Percentiles rank a stretch among this genome's conserved stretches.
Conservation (phyloP, 35 echinoderm and acorn worm species). For the Apostichopus parvimensis region DNA sequence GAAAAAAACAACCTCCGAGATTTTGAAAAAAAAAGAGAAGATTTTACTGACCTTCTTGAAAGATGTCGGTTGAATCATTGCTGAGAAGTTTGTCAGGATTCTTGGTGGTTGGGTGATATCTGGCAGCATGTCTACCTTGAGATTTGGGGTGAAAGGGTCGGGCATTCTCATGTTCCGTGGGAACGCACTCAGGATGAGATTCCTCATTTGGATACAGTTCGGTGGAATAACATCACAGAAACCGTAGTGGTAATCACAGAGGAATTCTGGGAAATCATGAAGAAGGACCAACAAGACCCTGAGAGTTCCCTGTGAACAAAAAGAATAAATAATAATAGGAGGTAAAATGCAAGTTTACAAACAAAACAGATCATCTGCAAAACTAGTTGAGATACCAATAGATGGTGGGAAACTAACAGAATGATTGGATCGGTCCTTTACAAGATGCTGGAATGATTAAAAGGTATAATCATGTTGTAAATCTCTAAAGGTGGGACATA, state of each 20-base stretch:
- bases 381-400: no score
- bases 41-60: conserved; percentile 94
- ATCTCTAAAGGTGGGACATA: no score
- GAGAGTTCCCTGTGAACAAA: conserved; percentile 72
- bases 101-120: conserved; percentile 96
- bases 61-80: conserved; percentile 96
- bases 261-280: conserved; percentile 99
- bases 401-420: no score
- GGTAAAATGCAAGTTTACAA: no score
- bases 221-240: conserved; percentile 99
- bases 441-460: no score
- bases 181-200: conserved; percentile 97
- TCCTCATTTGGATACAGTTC: conserved; percentile 99
- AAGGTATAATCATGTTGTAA: no score
- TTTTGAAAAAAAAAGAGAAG: neutral
- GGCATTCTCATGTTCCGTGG: conserved; percentile 98
- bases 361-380: no score
- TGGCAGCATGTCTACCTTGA: conserved; percentile 96
- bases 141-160: conserved; percentile 97
- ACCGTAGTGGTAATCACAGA: conserved; percentile 99
- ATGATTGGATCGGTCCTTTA: no score
- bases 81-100: conserved; percentile 93
- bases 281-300: conserved; percentile 89
- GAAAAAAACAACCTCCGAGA: no score
- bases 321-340: neutral